Base-by-base conservation (phyloP, 2,113 vertebrate species). In the Tachycineta bicolor region DNA sequence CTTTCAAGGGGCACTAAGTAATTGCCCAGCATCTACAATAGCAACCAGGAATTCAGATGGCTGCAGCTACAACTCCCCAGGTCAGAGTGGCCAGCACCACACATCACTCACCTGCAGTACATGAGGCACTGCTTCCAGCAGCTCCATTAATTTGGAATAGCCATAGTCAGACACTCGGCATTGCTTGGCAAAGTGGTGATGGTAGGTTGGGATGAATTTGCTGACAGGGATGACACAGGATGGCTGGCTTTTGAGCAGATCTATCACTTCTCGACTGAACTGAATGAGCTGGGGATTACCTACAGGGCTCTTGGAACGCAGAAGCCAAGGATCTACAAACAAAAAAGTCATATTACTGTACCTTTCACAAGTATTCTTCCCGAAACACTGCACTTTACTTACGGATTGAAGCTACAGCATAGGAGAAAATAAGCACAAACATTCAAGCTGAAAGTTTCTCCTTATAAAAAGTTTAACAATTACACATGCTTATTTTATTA, bases 101-200 rank as follows among this genome's bases (percentile, higher is more conserved):
- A 46, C 8, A 2, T 18, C 81, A 89, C 95, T 95, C 74, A 99
- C 99, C 97, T 99, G 99, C 41, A 99, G 96, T 4, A 99, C 99
- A 19, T 99, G 99, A 55, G 99, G 99, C 71, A 99, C 99, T 1
- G 99, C 99, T 97, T 99, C 99, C 33, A 99, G 97, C 22, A 99
- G 98, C 94, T 99, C 99, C 96, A 99, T 98, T 82, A 99, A 90
- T 91, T 99, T 99, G 33, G 99, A 98, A 95, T 98, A 99, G 11
- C 99, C 99, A 2, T 99, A 99, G 97, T 99, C 99, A 7, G 99
- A 99, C 58, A 99, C 99, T 0, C 99, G 98, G 93, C 99, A 99
- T 19, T 99, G 99, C 96, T 99, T 99, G 50, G 99, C 99, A 77
- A 99, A 99, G 96, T 99, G 99, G 87, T 99, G 99, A 67, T 99